These are phyloP conservation scores for Neuroterus valhalla DNA, from an alignment of 1,140 invertebrate genomes.

Conservation along the genomic window DNA sequence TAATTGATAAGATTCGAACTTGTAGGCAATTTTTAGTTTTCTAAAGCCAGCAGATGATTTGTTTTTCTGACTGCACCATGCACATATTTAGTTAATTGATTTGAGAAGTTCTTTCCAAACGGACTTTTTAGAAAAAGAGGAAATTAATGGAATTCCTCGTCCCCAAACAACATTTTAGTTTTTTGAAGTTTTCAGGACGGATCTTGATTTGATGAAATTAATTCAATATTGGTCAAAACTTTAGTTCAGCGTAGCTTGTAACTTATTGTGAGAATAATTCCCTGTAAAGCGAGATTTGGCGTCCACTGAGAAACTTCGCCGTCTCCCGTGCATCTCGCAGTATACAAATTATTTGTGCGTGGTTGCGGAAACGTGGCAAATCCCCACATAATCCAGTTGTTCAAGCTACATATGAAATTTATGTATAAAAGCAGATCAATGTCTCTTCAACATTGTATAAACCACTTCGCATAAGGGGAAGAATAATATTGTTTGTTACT, in stretches of 20 bases:
- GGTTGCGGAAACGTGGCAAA: conserved; percentile 16
- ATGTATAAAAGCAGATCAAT: conserved; percentile 6
- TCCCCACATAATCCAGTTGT: conserved; percentile 12
- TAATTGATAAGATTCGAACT: conserved; percentile 3
- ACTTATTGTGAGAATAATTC: background rate
- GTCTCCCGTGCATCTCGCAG: conserved; percentile 15
- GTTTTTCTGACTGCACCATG: conserved; percentile 7
- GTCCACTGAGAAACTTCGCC: conserved; percentile 26
- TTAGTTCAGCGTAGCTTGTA: background rate
- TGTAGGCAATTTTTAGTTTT: conserved; percentile 26
- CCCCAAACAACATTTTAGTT: background rate
- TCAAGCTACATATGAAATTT: conserved; percentile 24
- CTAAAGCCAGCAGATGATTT: background rate
- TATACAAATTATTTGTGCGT: background rate
- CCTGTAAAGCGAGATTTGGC: background rate
- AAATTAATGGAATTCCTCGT: background rate
- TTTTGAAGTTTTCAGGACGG: background rate
- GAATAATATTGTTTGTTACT: conserved; percentile 75
- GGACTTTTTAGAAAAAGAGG: background rate
- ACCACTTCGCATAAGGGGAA: conserved; percentile 39
- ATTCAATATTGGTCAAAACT: background rate
- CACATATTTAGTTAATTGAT: background rate
- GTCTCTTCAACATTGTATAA: conserved; percentile 21
- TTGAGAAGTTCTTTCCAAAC: background rate
- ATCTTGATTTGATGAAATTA: background rate